Conservation (phyloP, 2,888 invertebrate genomes). For the Deladenus siricidicola region DNA sequence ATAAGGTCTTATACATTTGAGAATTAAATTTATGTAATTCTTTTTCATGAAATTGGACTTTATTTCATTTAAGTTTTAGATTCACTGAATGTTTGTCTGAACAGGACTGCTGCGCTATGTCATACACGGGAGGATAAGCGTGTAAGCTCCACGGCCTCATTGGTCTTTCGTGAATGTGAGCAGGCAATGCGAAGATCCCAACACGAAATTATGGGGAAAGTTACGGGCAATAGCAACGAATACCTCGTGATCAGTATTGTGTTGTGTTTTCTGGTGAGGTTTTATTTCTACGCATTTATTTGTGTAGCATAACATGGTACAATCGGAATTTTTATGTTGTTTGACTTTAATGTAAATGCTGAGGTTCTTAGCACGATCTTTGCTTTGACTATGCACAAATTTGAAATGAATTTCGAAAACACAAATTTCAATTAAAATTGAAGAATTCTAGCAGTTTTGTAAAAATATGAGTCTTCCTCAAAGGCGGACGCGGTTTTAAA, state of each 20-base stretch:
- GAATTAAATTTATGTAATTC: background rate
- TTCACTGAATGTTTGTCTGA: background rate
- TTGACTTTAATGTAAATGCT: background rate
- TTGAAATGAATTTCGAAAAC: background rate
- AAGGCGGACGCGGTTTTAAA: background rate
- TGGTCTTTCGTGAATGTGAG: background rate
- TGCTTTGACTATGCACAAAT: background rate
- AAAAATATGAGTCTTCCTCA: too few species aligned
- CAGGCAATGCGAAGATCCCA: background rate
- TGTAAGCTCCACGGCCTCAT: background rate
- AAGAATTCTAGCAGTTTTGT: too few species aligned
- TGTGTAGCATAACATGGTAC: background rate
- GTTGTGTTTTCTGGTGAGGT: conserved; percentile 1
- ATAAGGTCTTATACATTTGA: background rate
- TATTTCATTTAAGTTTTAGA: background rate
- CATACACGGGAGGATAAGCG: background rate
- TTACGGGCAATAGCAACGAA: background rate
- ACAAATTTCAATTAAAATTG: too few species aligned
- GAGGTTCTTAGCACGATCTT: background rate
- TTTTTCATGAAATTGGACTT: background rate
- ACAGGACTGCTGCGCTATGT: background rate
- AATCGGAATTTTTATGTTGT: background rate
- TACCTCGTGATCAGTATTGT: background rate
- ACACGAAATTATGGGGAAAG: background rate
- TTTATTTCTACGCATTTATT: background rate